Conservation (phyloP, 1,140 invertebrate species). For the Habropoda laboriosa region DNA sequence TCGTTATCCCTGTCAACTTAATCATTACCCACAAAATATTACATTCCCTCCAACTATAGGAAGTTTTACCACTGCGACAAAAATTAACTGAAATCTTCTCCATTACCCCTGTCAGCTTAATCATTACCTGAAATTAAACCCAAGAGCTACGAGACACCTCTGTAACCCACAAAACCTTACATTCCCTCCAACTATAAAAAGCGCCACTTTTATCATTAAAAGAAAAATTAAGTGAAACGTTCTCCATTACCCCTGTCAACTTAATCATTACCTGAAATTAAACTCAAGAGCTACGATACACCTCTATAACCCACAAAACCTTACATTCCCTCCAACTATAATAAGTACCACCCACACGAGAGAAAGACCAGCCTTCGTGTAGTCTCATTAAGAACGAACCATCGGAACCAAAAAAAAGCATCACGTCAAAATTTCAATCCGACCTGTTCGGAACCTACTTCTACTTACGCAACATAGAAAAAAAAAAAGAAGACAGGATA, state of each 20-base stretch:
- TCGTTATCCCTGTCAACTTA: background rate
- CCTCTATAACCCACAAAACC: no score
- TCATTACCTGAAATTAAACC: background rate
- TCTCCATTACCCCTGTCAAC: background rate
- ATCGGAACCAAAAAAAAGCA: background rate
- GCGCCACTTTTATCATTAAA: no score
- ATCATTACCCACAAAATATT: no score
- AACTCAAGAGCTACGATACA: background rate
- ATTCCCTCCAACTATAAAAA: no score
- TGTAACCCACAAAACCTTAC: no score
- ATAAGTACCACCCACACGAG: slow-evolving; percentile 5
- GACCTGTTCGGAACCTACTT: background rate
- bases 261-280: background rate
- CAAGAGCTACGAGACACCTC: background rate
- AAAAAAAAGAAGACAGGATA: background rate
- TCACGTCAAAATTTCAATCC: background rate
- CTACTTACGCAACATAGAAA: background rate
- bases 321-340: background rate
- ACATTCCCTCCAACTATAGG: no score
- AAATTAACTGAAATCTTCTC: no score
- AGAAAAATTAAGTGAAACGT: no score
- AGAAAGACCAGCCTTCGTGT: no score
- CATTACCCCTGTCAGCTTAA: background rate
- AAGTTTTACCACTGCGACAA: no score
- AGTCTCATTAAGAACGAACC: background rate